Evolutionary conservation across 2,113 vertebrate species (phyloP).

Genomic region (Oncorhynchus nerka): DNA sequence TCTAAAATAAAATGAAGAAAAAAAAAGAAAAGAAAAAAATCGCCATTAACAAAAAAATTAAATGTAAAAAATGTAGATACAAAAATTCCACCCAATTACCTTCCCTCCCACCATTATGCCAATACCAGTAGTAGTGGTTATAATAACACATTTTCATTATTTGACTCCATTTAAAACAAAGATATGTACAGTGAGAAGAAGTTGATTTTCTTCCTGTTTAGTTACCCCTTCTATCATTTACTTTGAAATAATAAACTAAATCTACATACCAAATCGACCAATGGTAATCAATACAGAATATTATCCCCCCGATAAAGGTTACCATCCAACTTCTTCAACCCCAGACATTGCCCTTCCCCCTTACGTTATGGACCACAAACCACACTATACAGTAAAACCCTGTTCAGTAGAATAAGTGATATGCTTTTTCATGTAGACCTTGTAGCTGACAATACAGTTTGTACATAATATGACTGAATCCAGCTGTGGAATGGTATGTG

Average conservation of each 20-base stretch:
- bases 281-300: conserved; percentile 70
- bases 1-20: conserved; percentile 62
- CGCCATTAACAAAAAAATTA: conserved; percentile 66
- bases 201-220: conserved; percentile 53
- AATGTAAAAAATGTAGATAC: conserved; percentile 72
- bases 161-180: conserved; percentile 65
- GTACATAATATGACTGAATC: conserved; percentile 71
- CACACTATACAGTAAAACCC: conserved; percentile 75
- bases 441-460: conserved; percentile 64
- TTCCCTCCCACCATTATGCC: conserved; percentile 53
- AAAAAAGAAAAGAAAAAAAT: conserved; percentile 25
- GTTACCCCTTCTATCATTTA: conserved; percentile 58
- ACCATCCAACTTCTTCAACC: conserved; percentile 16
- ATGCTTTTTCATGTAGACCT: conserved; percentile 74
- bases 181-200: conserved; percentile 71
- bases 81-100: conserved; percentile 56
- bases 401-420: conserved; percentile 75
- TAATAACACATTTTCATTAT: conserved; percentile 54
- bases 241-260: conserved; percentile 74
- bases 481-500: conserved; percentile 68
- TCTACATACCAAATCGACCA: conserved; percentile 73
- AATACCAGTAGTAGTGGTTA: conserved; percentile 68
- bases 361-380: conserved; percentile 69
- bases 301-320: conserved; percentile 50
- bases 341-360: conserved; percentile 52